Evolutionary conservation across 2,888 invertebrate species (phyloP), one percentile per base, ranked within the genome.

Genomic region (Abrostola triplasia): DNA sequence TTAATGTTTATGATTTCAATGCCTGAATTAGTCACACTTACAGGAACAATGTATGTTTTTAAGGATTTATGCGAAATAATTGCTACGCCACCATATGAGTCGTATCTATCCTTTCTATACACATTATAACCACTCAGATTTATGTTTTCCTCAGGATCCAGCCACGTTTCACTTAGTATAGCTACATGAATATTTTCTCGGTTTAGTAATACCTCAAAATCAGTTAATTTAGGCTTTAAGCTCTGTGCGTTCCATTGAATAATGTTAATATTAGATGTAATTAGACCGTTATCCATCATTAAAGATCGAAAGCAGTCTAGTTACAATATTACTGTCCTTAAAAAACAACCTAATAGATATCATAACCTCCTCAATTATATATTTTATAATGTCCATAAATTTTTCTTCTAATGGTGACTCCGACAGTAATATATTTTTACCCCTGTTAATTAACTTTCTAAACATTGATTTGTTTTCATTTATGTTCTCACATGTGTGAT

Each of bases 31-130:
- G 6, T 36, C 11, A 9, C n/a, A 11, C 11, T 36, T 6, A 35
- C 6, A 10, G 36, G 1, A 11, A 5, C 10, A 11, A 10, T 10
- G 5, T 49, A 11, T 36, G 49, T 36, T 35, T 49, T 35, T 49
- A 49, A 35, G 44, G 52, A 36, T 24, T 36, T 37, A 42, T 35
- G 13, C 24, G 13, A 10, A 59, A 47, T 12, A n/a, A 51, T 38
- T 5, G 51, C 37, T 7, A 37, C 37, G 2, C 37, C n/a, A 8
- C 12, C 77, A 41, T 72, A 77, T 0, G 61, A 56, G 35, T 69
- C 72, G 8, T 37, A 11, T 24, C 77, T 74, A 41, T 52, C 52
- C 10, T 12, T 38, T 11, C 52, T 40, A 41, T 40, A 52, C 10
- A 41, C 36, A 9, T 51, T 37, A 37, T 51, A 51, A 5, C 38